Evolutionary conservation across 1,140 invertebrate species (phyloP), one percentile per base, ranked within the genome.

Genomic region (Euwallacea fornicatus): DNA sequence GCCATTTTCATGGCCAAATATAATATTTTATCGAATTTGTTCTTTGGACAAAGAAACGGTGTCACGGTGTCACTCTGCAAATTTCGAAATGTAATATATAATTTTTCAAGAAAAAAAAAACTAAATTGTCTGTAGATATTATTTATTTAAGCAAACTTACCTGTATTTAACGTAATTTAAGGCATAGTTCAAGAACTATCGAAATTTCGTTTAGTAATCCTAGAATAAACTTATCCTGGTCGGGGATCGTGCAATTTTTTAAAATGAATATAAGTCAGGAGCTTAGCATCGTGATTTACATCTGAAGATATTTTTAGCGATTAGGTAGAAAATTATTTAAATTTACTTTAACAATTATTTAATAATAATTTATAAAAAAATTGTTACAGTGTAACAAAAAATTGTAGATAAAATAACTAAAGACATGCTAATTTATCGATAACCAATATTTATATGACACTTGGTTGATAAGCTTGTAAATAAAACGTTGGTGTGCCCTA

Each of bases 211-310:
- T 50, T 50, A 50, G 2, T 50, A 50, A 50, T 6, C 21, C 21
- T 58, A 58, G 21, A 50, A 50, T 50, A 13, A 50, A 7, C 15
- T 58, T 67, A 44, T 67, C 60, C 66, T 61, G 66, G 66, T 69
- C 66, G 66, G 66, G 66, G 54, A 69, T 69, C 42, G 66, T 69
- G 66, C 66, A 69, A 69, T 69, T 60, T 54, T 66, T n/a, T 15
- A 42, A 42, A 62, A 60, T 46, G 7, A 21, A 53, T 44, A 11
- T 15, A 54, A 9, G 42, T 66, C 42, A 43, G 16, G 65, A 10
- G 65, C 15, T 11, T 11, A 65, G 47, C 21, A 15, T 33, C 47
- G 7, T 33, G 46, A 41, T 16, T 46, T 65, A 42, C 47, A 13
- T 60, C 58, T 41, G 8, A 7, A 15, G 58, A 50, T 9, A 13